Evolutionary conservation across 2,113 vertebrate species (phyloP).

Genomic region (Trematomus loennbergii): DNA sequence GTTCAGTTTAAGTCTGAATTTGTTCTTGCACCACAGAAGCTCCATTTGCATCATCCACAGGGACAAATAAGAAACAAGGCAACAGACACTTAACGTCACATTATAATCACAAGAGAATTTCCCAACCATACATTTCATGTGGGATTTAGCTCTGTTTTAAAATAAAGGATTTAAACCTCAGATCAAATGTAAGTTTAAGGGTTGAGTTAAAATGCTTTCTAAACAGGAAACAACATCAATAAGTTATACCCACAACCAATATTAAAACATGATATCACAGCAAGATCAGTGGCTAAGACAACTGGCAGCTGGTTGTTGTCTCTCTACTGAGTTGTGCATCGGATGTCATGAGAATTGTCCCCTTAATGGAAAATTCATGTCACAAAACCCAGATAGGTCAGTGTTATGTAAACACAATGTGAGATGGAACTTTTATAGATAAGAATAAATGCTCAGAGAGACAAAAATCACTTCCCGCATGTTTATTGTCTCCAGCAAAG

Average conservation of each 20-base stretch:
- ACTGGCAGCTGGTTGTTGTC: background rate
- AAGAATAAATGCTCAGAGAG: constrained; percentile 39
- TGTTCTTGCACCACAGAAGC: too few species aligned
- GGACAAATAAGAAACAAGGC: too few species aligned
- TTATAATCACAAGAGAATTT: too few species aligned
- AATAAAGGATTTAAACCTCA: too few species aligned
- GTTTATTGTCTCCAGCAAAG: constrained; percentile 20
- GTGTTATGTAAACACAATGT: background rate
- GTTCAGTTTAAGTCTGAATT: too few species aligned
- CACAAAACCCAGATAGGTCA: constrained; percentile 18
- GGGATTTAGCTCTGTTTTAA: too few species aligned
- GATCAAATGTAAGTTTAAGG: too few species aligned
- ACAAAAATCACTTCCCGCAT: constrained; percentile 14
- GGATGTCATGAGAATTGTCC: constrained; percentile 6
- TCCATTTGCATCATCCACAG: too few species aligned
- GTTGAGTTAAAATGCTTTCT: constrained; percentile 72
- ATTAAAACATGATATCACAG: background rate
- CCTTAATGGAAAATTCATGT: background rate
- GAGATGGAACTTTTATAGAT: background rate
- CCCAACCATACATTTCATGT: too few species aligned
- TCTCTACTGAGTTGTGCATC: background rate
- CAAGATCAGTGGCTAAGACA: background rate
- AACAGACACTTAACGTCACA: too few species aligned
- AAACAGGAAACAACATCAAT: constrained; percentile 78
- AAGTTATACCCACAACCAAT: background rate